Evolutionary conservation across 2,797 vertebrate genomes (phyloP).

Genomic region (Mormyrus hasselquistii): DNA sequence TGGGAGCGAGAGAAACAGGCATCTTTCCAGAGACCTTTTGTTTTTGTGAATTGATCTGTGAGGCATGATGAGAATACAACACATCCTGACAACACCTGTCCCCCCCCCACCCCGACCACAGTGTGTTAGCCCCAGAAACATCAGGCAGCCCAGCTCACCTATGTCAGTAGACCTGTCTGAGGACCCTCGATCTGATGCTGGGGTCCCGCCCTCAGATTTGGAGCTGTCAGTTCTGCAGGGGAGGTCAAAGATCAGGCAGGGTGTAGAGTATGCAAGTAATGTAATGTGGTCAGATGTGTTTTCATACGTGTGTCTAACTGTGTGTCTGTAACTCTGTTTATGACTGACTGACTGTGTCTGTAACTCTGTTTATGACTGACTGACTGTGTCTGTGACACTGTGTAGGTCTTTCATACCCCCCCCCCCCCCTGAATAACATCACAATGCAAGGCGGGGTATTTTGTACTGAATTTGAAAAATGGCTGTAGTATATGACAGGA

Average conservation of each 20-base stretch:
- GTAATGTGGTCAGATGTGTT: neutral
- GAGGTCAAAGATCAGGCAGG: neutral
- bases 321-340: slow-evolving; percentile 1
- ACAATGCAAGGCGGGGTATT: neutral
- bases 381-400: neutral
- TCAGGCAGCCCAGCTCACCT: slow-evolving; percentile 63
- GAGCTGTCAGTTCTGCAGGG: slow-evolving; percentile 77
- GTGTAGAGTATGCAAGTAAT: neutral
- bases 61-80: neutral
- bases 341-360: slow-evolving; percentile 17
- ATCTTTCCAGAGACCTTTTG: neutral
- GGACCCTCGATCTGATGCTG: slow-evolving; percentile 75
- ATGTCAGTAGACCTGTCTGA: slow-evolving; percentile 83
- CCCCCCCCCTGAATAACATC: neutral
- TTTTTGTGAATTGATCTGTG: neutral
- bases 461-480: too few relatives aligned
- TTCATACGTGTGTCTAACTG: neutral
- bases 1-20: slow-evolving; percentile 16
- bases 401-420: neutral
- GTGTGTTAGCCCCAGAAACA: neutral
- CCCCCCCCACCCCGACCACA: neutral
- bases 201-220: slow-evolving; percentile 77
- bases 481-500: neutral
- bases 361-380: neutral
- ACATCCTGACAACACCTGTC: neutral